These are phyloP conservation scores for Athripsodes cinereus DNA, from an alignment of 2,888 invertebrate genomes.

Conservation along the genomic window DNA sequence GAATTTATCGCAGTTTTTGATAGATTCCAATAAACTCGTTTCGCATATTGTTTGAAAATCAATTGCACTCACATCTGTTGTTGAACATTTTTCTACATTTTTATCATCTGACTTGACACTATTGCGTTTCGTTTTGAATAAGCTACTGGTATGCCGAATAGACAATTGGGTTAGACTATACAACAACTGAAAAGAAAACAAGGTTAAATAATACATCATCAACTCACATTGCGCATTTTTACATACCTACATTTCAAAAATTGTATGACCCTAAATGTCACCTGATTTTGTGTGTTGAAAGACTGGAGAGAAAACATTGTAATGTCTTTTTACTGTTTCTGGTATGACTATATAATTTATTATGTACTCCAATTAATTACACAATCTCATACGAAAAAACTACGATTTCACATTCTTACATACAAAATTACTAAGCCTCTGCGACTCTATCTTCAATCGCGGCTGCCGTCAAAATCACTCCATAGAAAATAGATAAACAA, in stretches of 20 bases:
- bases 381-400: neutral
- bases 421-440: neutral
- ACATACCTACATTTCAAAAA: conserved; percentile 15
- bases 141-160: conserved; percentile 39
- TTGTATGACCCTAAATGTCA: conserved; percentile 29
- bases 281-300: conserved; percentile 50
- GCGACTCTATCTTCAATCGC: neutral
- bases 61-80: conserved; percentile 23
- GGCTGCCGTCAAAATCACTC: neutral
- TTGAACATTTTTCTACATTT: conserved; percentile 34
- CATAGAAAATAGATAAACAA: too few species aligned
- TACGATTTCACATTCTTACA: neutral
- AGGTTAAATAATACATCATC: conserved; percentile 18
- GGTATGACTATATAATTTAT: conserved; percentile 4
- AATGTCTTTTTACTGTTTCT: conserved; percentile 35
- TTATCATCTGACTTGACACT: conserved; percentile 40
- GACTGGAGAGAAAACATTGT: conserved; percentile 54
- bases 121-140: conserved; percentile 45
- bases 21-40: conserved; percentile 41
- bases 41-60: conserved; percentile 36
- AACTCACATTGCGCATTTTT: neutral
- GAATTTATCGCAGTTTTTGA: conserved; percentile 41
- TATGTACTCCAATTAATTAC: neutral
- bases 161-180: conserved; percentile 49
- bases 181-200: conserved; percentile 40